Percentiles rank a stretch among this genome's conserved stretches.
Evolutionary conservation across 2,888 invertebrate genomes (phyloP).

Genomic region (Ophonus ardosiacus): DNA sequence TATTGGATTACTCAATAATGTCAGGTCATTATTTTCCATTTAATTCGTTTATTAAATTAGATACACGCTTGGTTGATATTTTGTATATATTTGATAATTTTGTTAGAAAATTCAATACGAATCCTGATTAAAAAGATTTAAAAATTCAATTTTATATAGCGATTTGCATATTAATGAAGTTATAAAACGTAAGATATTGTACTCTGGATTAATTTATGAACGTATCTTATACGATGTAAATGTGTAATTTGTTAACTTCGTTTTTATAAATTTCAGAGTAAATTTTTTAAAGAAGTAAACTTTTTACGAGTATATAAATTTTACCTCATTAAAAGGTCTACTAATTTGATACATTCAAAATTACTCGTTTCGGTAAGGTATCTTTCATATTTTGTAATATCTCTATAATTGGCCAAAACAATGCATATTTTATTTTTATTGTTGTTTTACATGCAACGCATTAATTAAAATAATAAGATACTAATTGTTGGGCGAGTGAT

Average conservation of each 20-base stretch:
- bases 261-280: neutral
- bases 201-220: neutral
- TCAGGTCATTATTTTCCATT: neutral
- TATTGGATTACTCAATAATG: neutral
- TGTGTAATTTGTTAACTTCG: neutral
- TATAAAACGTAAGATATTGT: neutral
- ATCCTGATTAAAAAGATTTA: neutral
- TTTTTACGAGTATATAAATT: constrained; percentile 6
- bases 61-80: neutral
- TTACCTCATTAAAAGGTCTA: neutral
- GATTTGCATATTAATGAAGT: neutral
- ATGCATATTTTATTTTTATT: neutral
- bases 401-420: neutral
- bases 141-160: neutral
- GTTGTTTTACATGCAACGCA: neutral
- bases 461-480: neutral
- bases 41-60: neutral
- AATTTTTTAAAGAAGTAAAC: neutral
- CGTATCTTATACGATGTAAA: neutral
- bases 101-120: neutral
- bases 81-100: neutral
- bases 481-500: neutral
- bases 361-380: neutral
- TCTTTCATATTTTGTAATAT: constrained; percentile 1
- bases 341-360: constrained; percentile 7